Evolutionary conservation across 2,113 vertebrate genomes (phyloP), one percentile per base, ranked within the genome.

Genomic region (Chaetodon auriga): DNA sequence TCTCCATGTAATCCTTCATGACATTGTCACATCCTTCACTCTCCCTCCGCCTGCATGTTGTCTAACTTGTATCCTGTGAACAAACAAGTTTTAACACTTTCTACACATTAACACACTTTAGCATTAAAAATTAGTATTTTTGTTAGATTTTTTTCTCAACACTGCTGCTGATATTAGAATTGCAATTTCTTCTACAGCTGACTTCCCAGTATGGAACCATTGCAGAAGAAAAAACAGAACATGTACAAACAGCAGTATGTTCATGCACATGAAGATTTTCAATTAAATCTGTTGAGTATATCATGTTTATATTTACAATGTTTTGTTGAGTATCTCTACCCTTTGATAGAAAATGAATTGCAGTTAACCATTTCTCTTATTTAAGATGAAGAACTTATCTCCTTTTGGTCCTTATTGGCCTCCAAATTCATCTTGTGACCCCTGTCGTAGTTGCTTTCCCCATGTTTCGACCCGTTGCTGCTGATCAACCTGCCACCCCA

Each of bases 21-120:
- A 36, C 68, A 41, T 69, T 69, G 68, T 69, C 21, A 65, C 35
- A 43, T 76, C 46, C 14, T 75, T 64, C 48, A 13, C 45, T 53
- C 72, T 19, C 25, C 49, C 48, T 64, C 60, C 1, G 6, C 45
- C 45, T n/a, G 16, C 58, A 51, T 35, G 14, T 7, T 6, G 7
- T 21, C 14, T 18, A n/a, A 15, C 30, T 51, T 23, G 9, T 13
- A 12, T 48, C 57, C n/a, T 35, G 41, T 48, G 16, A 48, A 36
- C 41, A 18, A 57, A 25, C 4, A 18, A 23, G 36, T 18, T 4
- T 23, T 25, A 41, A 55, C 38, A 45, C 15, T 48, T 48, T 46
- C 10, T n/a, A 21, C 1, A 35, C 30, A 36, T 2, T 11, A 30
- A 30, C 2, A 13, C 25, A 5, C 41, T 35, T 12, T 21, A 21